Evolutionary conservation across 2,797 vertebrate species (phyloP).

Genomic region (Galagoides demidoff): DNA sequence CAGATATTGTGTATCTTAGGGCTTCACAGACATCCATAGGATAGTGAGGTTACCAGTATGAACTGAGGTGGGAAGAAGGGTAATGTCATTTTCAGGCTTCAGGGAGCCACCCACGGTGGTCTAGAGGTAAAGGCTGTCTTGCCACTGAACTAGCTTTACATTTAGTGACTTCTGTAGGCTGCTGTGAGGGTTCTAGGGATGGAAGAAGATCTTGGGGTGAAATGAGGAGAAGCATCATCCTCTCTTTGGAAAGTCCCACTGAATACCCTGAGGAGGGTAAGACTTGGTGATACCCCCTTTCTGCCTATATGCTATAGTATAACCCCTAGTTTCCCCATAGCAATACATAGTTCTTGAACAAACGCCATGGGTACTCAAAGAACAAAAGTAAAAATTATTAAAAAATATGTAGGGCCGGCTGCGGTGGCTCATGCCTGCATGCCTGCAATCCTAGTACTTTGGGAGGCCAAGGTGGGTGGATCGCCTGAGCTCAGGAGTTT

Average conservation of each 20-base stretch:
- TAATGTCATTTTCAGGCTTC: neutral
- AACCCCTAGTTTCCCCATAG: neutral
- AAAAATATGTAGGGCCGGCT: neutral
- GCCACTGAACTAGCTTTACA: neutral
- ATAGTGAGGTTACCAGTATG: fast-evolving
- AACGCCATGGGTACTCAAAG: neutral
- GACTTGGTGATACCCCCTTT: neutral
- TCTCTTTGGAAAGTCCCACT: neutral
- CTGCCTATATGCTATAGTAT: neutral
- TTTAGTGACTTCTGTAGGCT: neutral
- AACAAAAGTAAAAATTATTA: slow-evolving; percentile 6
- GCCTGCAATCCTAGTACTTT: too few relatives aligned
- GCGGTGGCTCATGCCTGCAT: too few relatives aligned
- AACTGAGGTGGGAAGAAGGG: neutral
- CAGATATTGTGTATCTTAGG: neutral
- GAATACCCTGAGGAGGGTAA: neutral
- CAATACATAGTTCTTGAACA: neutral
- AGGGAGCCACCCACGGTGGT: neutral
- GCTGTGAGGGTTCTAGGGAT: neutral
- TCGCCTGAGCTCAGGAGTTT: too few relatives aligned
- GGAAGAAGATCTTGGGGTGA: neutral
- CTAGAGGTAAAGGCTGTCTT: fast-evolving
- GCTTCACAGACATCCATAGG: neutral
- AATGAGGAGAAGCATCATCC: neutral
- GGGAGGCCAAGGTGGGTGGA: too few relatives aligned